phyloP scores from a whole-genome alignment of 2,888 invertebrate species.

The Aspidiotus destructor region DNA sequence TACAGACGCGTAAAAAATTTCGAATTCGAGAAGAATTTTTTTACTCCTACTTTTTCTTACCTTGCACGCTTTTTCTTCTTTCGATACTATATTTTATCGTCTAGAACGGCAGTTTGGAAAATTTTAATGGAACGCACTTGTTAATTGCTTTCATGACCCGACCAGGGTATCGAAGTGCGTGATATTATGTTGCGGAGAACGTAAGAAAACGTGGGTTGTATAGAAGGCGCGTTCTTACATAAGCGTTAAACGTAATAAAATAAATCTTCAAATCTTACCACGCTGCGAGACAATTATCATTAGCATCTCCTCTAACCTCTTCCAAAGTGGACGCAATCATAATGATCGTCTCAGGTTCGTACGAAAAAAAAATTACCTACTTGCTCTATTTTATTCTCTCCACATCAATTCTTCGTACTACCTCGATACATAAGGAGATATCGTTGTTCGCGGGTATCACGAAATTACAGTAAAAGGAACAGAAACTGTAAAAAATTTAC shows the following conservation, averaged over 20 bases:
- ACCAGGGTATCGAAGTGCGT: conserved; percentile 13
- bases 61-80: no score
- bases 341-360: conserved; percentile 17
- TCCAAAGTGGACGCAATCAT: conserved; percentile 7
- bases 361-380: no score
- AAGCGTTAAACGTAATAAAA: conserved; percentile 25
- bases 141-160: conserved; percentile 24
- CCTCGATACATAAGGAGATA: no score
- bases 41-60: not conserved
- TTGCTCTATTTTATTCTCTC: no score
- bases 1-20: not conserved
- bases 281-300: conserved; percentile 27
- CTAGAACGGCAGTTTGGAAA: not conserved
- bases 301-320: conserved; percentile 20
- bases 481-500: no score
- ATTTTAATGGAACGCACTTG: not conserved
- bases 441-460: no score
- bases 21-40: not conserved
- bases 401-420: no score
- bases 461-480: no score
- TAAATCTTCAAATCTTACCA: conserved; percentile 25
- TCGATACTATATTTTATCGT: not conserved
- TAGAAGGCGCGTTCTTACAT: conserved; percentile 25
- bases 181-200: conserved; percentile 12
- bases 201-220: conserved; percentile 18